These are phyloP conservation scores for Engraulis encrasicolus DNA, from an alignment of 2,113 vertebrate genomes.

Conservation along the genomic window DNA sequence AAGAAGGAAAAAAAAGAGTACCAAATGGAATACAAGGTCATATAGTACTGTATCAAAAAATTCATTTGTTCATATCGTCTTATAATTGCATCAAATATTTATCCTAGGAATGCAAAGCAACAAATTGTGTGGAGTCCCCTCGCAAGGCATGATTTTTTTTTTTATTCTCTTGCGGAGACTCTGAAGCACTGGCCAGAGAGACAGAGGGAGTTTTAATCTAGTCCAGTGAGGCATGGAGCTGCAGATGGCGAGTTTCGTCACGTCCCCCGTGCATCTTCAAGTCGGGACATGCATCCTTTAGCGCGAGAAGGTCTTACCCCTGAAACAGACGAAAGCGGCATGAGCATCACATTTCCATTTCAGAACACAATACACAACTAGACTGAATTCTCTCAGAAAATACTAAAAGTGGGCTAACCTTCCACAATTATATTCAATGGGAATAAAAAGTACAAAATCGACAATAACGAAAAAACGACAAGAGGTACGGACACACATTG, in stretches of 20 bases:
- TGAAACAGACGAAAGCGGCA: constrained; percentile 64
- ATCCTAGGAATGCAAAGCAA: constrained; percentile 74
- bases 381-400: too few relatives aligned
- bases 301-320: constrained; percentile 96
- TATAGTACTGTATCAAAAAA: constrained; percentile 79
- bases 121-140: constrained; percentile 63
- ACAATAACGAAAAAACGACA: too few relatives aligned
- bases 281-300: constrained; percentile 64
- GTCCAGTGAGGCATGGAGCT: constrained; percentile 57
- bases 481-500: too few relatives aligned
- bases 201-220: constrained; percentile 53
- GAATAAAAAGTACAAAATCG: too few relatives aligned
- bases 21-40: constrained; percentile 70
- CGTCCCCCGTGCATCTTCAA: constrained; percentile 41
- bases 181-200: constrained; percentile 48
- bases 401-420: too few relatives aligned
- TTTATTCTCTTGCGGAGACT: constrained; percentile 51
- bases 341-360: constrained; percentile 8
- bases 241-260: constrained; percentile 45
- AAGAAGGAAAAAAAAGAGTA: constrained; percentile 72
- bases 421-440: too few relatives aligned
- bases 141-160: constrained; percentile 53
- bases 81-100: constrained; percentile 76
- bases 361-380: not conserved
- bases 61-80: constrained; percentile 61